Evolutionary conservation across 2,888 invertebrate species (phyloP), one percentile per base, ranked within the genome.

Genomic region (Lasioglossum leucozonium): DNA sequence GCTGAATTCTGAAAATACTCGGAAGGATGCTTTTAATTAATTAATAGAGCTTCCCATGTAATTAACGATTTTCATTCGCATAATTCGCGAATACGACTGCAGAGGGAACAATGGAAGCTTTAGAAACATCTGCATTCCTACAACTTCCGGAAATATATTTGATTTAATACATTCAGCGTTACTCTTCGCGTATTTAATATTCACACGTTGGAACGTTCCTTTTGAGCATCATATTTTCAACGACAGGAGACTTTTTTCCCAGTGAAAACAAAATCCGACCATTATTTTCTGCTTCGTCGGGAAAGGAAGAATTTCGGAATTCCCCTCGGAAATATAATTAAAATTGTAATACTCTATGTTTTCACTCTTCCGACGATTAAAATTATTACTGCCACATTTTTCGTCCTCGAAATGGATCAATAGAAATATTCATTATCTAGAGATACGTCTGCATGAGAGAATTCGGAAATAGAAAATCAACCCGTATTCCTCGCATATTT

Each of bases 1-100:
- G n/a, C 2, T 8, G 18, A 6, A 37, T 8, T 40, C 16, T 30
- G 34, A 16, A 40, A 67, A 42, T 5, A 2, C 22, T 16, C 16
- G 11, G 16, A 65, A 47, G 72, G 44, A 84, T 77, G 69, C 67
- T 78, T n/a, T 73, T 34, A 58, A 77, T 71, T 86, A 78, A 86
- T 88, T 74, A 81, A 74, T 71, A 67, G 67, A 37, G 40, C 44
- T n/a, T 58, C 76, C 79, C 40, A 30, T 69, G 51, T 71, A 62
- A 51, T 83, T 81, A 72, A 79, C 79, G 26, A 79, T 79, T 81
- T 83, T 81, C 79, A 86, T 88, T 86, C 80, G 65, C 47, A 42
- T 75, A 80, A 82, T 82, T 75, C 72, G 26, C 44, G 42, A 42
- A 18, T 58, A 67, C 30, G 51, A 34, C 72, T 55, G 65, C 47